Percentiles rank a stretch among this genome's conserved stretches.
Conservation (phyloP, 2,113 vertebrate species). For the Tragelaphus imberbis region DNA sequence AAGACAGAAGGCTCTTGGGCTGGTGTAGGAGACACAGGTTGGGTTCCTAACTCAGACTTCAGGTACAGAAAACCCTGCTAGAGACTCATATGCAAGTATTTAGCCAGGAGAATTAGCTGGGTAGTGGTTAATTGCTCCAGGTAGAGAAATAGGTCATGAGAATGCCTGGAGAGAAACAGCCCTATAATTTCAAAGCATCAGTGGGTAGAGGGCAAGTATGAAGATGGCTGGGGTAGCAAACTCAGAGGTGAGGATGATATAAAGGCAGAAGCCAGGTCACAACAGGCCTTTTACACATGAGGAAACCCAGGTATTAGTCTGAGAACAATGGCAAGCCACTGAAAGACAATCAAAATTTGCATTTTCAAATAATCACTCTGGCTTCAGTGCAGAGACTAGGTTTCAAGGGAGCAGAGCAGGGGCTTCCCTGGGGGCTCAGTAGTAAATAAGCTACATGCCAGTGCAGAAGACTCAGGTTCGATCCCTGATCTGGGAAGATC, state of each 20-base stretch:
- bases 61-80: neutral
- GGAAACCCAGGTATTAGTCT: neutral
- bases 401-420: neutral
- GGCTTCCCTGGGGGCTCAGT: neutral
- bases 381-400: neutral
- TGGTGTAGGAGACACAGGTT: neutral
- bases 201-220: fast-evolving
- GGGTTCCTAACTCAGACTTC: neutral
- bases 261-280: neutral
- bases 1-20: neutral
- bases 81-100: neutral
- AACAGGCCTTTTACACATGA: neutral
- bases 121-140: neutral
- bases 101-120: neutral
- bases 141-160: neutral
- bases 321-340: neutral
- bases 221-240: neutral
- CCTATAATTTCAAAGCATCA: neutral
- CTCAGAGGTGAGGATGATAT: neutral
- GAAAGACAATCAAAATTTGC: neutral
- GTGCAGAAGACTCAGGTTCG: neutral
- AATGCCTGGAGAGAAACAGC: neutral
- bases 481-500: neutral
- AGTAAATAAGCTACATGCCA: neutral
- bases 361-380: neutral